Conservation (phyloP, 2,888 invertebrate genomes). For the Drosophila yooni region DNA sequence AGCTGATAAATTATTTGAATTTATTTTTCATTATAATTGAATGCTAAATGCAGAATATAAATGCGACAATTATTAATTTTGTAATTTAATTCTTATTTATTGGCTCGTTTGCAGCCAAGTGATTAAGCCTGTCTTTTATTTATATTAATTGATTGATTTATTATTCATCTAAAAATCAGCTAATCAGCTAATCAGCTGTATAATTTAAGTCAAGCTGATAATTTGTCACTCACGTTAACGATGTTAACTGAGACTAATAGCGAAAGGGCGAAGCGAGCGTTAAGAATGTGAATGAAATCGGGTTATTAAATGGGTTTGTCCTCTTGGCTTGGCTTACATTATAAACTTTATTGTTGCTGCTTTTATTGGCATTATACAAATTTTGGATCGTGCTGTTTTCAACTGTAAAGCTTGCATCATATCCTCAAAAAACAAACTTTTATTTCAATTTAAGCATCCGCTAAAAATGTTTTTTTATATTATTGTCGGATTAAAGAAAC, state of each 20-base stretch:
- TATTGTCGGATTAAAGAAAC: slow-evolving; percentile 33
- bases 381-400: not conserved
- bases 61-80: not conserved
- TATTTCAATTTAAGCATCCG: slow-evolving; percentile 39
- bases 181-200: not conserved
- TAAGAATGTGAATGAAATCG: not conserved
- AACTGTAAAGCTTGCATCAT: slow-evolving; percentile 36
- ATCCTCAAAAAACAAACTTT: slow-evolving; percentile 38
- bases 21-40: not conserved
- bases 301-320: not conserved
- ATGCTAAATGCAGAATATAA: not conserved
- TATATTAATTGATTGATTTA: not conserved
- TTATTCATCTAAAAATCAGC: not conserved
- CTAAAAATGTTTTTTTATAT: slow-evolving; percentile 20
- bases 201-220: not conserved
- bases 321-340: not conserved
- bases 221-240: not conserved
- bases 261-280: not conserved
- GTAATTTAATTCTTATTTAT: not conserved
- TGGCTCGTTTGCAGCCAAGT: not conserved
- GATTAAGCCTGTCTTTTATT: not conserved
- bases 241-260: not conserved
- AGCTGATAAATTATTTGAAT: not conserved
- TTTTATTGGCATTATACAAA: not conserved
- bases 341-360: not conserved